Evolutionary conservation across 2,888 invertebrate genomes (phyloP), one percentile per base, ranked within the genome.

Genomic region (Hirtodrosophila histrioides): DNA sequence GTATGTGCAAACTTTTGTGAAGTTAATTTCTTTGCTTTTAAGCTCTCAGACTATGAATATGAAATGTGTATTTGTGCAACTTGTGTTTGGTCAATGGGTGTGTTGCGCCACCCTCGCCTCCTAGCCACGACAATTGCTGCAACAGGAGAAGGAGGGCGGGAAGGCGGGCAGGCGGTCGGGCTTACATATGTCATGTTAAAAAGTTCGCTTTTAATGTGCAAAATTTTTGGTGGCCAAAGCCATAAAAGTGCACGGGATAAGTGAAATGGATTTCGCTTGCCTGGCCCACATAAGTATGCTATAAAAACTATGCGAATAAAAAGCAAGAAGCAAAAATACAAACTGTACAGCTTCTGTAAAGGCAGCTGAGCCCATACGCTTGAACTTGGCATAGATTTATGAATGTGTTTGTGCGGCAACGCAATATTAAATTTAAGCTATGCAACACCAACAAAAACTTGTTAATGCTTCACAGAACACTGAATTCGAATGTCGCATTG

Each of bases 11-110:
- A 75, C 78, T 77, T 75, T 75, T 77, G 55, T 62, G 58, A 73
- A 82, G 87, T 82, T 82, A 82, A 82, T 82, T 82, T 82, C 82
- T 81, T 82, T 66, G 82, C 86, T 82, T 84, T 84, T 84, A 86
- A 86, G 86, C 85, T 71, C 80, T 67, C 86, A 61, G 82, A 69
- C 86, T 82, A 82, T 82, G 87, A 82, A 82, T 82, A 85, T 85
- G 88, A 82, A 82, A 82, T 82, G 87, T 82, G 67, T 82, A 85
- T 87, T 81, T 82, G 81, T 82, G 86, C 79, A 75, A 66, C 83
- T 78, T 82, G 74, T 85, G 73, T 78, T 75, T 86, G 81, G 78
- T 70, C 78, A 76, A 63, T 53, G 67, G 51, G 35, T 69, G 23
- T 3, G 1, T 31, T 3, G 9, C 3, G 9, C 9, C 7, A 3